Evolutionary conservation across 2,888 invertebrate genomes (phyloP), one percentile per base, ranked within the genome.

Genomic region (Mactromeris polynyma): DNA sequence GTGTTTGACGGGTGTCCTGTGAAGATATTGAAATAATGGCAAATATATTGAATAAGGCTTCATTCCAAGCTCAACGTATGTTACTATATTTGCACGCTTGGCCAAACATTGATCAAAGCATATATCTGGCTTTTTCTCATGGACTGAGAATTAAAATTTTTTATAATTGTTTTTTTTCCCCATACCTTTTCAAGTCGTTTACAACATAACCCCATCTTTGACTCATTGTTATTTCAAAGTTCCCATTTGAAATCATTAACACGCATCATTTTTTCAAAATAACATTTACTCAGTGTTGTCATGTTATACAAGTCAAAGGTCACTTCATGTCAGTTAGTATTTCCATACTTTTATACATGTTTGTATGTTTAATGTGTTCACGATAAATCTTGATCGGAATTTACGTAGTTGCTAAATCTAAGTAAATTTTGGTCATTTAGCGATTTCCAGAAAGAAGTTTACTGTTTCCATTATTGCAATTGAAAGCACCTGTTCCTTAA

Each of bases 161-260:
- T 73, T 73, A 36, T 73, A 17, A 73, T 73, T 33, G 69, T 69
- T 69, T 73, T 73, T 73, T 26, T n/a, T 58, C 36, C 21, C 31
- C 36, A 17, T 73, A 73, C 36, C 73, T 73, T 73, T 73, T 73
- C 73, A 73, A 73, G 26, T 36, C 73, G 19, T 36, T 73, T 73
- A 73, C 36, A 33, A 36, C 73, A 73, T 73, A 73, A 73, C 73
- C 9, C 73, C 73, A 73, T 73, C 19, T 73, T 73, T 73, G 73
- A 26, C 36, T 73, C 73, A 73, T 73, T 2, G 73, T 73, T 73
- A 73, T 73, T 69, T 73, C n/a, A 73, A 26, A 64, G 7, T 64
- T 64, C 58, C n/a, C 58, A 26, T 64, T 64, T 26, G 58, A 64
- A n/a, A 26, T 64, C 58, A 64, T 64, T n/a, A n/a, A 64, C 26